Evolutionary conservation across 2,797 vertebrate species (phyloP).

Genomic region (Falco cherrug): DNA sequence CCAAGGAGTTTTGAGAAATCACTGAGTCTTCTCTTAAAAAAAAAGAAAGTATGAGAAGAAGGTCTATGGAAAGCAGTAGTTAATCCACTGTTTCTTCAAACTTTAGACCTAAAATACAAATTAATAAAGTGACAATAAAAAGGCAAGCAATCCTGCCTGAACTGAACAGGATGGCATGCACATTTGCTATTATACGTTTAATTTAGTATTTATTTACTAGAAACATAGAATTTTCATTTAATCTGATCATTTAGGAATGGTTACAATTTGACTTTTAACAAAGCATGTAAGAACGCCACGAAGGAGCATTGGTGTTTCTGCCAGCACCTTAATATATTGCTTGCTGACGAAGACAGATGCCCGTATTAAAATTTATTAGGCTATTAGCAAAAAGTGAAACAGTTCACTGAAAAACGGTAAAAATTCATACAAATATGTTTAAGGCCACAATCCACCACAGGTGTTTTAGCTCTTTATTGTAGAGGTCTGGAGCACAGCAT

Average conservation of each 20-base stretch:
- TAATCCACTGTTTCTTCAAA: background rate
- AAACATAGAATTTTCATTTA: background rate
- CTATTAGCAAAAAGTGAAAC: background rate
- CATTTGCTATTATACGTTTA: background rate
- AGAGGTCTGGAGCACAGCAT: background rate
- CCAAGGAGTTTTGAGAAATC: background rate
- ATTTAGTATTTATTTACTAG: background rate
- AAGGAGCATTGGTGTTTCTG: background rate
- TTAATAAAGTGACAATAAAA: background rate
- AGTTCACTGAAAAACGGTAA: background rate
- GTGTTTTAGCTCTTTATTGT: background rate
- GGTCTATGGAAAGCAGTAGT: background rate
- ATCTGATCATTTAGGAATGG: background rate
- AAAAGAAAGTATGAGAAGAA: background rate
- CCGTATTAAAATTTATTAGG: background rate
- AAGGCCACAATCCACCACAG: background rate
- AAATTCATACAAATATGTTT: background rate
- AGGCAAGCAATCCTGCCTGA: background rate
- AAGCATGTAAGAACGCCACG: background rate
- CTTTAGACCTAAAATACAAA: background rate
- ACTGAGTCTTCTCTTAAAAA: background rate
- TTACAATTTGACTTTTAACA: background rate
- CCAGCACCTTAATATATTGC: background rate
- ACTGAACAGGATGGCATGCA: background rate
- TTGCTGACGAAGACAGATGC: background rate